Evolutionary conservation across 1,140 invertebrate genomes (phyloP), one percentile per base, ranked within the genome.

Genomic region (Asbolus verrucosus): DNA sequence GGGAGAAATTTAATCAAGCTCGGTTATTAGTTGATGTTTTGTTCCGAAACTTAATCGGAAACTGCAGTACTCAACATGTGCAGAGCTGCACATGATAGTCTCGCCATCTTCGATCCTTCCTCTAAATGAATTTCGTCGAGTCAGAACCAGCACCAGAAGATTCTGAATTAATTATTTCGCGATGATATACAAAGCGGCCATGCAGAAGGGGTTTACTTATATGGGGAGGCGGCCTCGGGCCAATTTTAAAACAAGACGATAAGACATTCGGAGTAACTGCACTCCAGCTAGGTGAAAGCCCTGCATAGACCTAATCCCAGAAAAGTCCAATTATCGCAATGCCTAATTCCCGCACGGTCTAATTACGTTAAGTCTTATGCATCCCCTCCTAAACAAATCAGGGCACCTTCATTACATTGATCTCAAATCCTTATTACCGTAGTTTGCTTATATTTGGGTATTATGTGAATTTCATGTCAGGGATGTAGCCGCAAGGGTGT

Each of bases 281-380:
- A 18, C 15, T 6, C 14, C 9, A 11, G 41, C 9, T 24, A 54
- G 21, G 46, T 54, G 46, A 54, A 54, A 54, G 46, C 27, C 27
- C 46, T 54, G 46, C 46, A 54, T 54, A 54, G 19, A 54, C 24
- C 46, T 54, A 54, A 54, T 54, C 46, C 46, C 46, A 54, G 46
- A 54, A 54, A 54, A 54, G 46, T 54, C 46, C 46, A 54, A 54
- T 54, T 54, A 54, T 54, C 46, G 46, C 46, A 54, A 54, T 54
- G 46, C 46, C 46, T 24, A 54, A 54, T 19, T 54, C 46, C 21
- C 46, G 27, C 46, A 21, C 13, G 46, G 46, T 54, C 46, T 54
- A 54, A 54, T 54, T 54, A 54, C 46, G 15, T 54, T 14, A 50
- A 21, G 46, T 54, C 46, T 54, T 27, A 27, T 27, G 9, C 46